Conservation (phyloP, 2,797 vertebrate species). For the Acrossocheilus fasciatus region DNA sequence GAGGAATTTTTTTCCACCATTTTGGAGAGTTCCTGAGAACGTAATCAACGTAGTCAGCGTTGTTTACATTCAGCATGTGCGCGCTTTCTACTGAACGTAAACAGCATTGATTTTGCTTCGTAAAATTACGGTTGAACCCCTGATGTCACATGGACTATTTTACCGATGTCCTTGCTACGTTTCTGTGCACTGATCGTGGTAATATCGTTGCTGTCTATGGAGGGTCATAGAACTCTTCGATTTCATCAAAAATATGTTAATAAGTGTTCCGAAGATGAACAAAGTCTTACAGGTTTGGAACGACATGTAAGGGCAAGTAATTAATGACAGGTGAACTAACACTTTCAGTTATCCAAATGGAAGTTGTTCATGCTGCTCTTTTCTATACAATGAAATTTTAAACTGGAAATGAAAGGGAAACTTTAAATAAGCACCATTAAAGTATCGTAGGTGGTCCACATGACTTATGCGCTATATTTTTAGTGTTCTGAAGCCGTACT, state of each 20-base stretch:
- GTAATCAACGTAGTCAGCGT: too few species aligned
- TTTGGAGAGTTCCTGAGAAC: too few species aligned
- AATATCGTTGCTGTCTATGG: neutral
- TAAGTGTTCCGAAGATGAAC: neutral
- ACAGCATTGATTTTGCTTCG: too few species aligned
- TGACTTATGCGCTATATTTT: neutral
- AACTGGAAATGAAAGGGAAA: neutral
- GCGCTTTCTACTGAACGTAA: too few species aligned
- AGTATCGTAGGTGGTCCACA: constrained; percentile 8
- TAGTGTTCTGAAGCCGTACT: neutral
- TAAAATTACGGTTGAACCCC: too few species aligned
- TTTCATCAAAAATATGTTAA: neutral
- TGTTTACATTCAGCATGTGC: too few species aligned
- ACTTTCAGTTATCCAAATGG: neutral
- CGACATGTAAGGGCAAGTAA: neutral
- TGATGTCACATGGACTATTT: too few species aligned
- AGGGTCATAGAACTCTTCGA: neutral
- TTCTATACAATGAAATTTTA: neutral
- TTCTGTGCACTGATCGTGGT: too few species aligned
- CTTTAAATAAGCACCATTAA: constrained; percentile 26
- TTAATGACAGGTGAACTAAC: neutral
- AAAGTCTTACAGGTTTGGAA: neutral
- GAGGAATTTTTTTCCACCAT: neutral
- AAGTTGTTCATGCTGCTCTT: neutral
- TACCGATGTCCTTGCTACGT: too few species aligned